phyloP scores from a whole-genome alignment of 1,140 invertebrate species.

The Battus philenor region DNA sequence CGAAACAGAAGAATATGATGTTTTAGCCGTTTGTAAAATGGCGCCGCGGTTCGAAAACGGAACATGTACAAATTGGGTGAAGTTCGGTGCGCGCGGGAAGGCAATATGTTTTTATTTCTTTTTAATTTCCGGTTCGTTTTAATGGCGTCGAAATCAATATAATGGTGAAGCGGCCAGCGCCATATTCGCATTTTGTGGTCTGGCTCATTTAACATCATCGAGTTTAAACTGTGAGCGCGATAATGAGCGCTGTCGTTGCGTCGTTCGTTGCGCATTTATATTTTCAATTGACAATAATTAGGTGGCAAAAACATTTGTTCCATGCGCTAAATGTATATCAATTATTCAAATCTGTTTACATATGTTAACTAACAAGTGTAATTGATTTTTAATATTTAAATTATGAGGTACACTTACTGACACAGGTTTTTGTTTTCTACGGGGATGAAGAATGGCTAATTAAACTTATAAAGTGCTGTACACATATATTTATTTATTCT shows the following conservation, averaged over 20 bases:
- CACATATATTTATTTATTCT: too few relatives aligned
- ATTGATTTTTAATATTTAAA: too few relatives aligned
- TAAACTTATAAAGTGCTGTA: too few relatives aligned
- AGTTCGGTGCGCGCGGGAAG: conserved; percentile 70
- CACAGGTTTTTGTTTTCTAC: too few relatives aligned
- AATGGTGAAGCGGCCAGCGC: conserved; percentile 66
- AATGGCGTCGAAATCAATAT: conserved; percentile 75
- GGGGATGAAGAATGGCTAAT: too few relatives aligned
- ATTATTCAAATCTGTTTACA: too few relatives aligned
- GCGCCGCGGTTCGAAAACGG: conserved; percentile 56
- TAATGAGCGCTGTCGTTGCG: conserved; percentile 47
- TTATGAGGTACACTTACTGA: too few relatives aligned
- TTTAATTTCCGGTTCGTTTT: conserved; percentile 74
- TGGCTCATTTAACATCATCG: conserved; percentile 70
- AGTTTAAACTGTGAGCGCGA: conserved; percentile 46
- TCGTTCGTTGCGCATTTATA: conserved; percentile 18
- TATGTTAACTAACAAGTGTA: too few relatives aligned
- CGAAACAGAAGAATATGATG: conserved; percentile 24
- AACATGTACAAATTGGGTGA: conserved; percentile 71
- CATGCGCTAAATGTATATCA: too few relatives aligned
- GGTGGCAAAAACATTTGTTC: conserved; percentile 11
- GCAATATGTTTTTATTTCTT: conserved; percentile 75
- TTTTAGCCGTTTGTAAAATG: conserved; percentile 41
- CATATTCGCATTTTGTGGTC: conserved; percentile 72
- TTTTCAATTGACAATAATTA: conserved; percentile 20